Conservation (phyloP, 2,113 vertebrate species). For the Saccopteryx bilineata region DNA sequence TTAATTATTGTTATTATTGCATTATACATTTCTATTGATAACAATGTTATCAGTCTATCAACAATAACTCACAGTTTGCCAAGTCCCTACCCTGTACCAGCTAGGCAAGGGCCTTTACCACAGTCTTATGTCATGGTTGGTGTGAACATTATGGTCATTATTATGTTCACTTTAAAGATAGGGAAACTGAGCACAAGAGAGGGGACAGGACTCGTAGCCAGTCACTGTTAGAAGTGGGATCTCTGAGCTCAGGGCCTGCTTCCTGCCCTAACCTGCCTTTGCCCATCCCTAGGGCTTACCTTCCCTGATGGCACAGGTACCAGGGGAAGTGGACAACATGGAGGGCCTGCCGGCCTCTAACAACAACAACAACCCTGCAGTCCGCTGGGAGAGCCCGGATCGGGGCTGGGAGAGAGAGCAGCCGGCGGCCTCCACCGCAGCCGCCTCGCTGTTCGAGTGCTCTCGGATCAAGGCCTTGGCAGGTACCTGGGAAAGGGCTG, state of each 20-base stretch:
- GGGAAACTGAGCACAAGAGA: not conserved
- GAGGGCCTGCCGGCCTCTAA: constrained; percentile 91
- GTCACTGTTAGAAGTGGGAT: not conserved
- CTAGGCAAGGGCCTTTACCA: not conserved
- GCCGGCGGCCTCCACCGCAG: constrained; percentile 86
- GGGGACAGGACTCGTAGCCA: not conserved
- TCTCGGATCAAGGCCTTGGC: constrained; percentile 96
- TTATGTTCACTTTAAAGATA: not conserved
- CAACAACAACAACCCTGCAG: constrained; percentile 92
- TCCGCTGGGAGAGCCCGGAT: constrained; percentile 88
- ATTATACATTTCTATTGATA: not conserved
- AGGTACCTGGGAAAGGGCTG: constrained; percentile 84
- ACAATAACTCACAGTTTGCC: not conserved
- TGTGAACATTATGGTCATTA: not conserved
- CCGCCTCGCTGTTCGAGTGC: constrained; percentile 95
- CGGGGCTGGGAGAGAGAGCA: constrained; percentile 82
- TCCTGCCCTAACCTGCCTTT: not conserved
- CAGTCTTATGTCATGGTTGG: not conserved
- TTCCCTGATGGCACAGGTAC: constrained; percentile 91
- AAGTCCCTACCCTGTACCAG: not conserved
- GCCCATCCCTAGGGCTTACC: constrained; percentile 40
- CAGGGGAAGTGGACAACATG: constrained; percentile 93
- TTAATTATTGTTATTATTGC: not conserved
- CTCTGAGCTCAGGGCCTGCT: not conserved
- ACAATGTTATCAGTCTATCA: not conserved